Conservation (phyloP, 2,797 vertebrate species). For the Mus spretus region DNA sequence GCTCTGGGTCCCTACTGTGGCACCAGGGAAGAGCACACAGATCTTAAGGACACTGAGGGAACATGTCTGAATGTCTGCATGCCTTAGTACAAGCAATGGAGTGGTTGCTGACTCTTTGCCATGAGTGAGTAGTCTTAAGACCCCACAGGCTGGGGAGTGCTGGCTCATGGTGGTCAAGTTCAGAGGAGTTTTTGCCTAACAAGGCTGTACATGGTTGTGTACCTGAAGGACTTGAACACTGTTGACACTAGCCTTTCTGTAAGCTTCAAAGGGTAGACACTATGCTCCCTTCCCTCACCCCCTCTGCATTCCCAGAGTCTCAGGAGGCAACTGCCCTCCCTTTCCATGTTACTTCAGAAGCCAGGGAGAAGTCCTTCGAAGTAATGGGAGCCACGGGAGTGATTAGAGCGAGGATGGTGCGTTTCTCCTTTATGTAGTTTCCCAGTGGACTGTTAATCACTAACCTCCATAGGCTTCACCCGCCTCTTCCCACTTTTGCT, state of each 20-base stretch:
- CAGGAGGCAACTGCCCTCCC: background rate
- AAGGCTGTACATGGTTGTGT: background rate
- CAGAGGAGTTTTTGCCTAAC: conserved; percentile 4
- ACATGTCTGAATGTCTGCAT: background rate
- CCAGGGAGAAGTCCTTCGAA: background rate
- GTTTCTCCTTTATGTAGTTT: background rate
- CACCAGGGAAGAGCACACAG: background rate
- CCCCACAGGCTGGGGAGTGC: background rate
- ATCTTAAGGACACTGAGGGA: background rate
- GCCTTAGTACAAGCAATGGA: background rate
- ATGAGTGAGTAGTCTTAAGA: background rate
- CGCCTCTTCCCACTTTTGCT: background rate
- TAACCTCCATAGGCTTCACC: background rate
- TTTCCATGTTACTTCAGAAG: background rate
- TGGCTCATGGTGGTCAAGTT: background rate
- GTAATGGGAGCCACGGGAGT: background rate
- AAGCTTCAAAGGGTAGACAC: background rate
- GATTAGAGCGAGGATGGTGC: background rate
- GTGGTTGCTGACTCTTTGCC: background rate
- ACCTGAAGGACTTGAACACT: background rate
- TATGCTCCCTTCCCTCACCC: background rate
- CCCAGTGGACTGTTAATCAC: background rate
- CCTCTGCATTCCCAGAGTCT: background rate
- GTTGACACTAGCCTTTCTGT: background rate
- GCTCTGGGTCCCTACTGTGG: background rate